A percentile compares a stretch with the other conserved stretches of the same genome.
Evolutionary conservation across 2,888 invertebrate species (phyloP).

Genomic region (Limnephilus marmoratus): DNA sequence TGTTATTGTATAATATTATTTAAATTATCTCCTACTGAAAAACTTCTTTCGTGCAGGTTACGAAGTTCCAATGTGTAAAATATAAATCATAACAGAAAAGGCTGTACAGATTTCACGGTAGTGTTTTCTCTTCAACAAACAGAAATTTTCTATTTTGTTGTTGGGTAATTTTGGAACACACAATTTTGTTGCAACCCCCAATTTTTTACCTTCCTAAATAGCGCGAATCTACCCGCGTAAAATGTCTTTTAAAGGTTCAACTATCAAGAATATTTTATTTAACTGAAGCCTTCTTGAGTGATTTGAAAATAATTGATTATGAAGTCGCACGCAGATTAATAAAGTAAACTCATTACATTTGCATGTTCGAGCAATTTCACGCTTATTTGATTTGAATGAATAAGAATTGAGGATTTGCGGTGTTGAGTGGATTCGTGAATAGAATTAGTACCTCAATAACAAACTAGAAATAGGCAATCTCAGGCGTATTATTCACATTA

Average conservation of each 20-base stretch:
- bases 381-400: slow-evolving; percentile 10
- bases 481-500: slow-evolving; percentile 34
- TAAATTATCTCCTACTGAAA: too few relatives aligned
- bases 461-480: background rate
- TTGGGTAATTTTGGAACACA: too few relatives aligned
- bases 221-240: too few relatives aligned
- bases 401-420: background rate
- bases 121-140: too few relatives aligned
- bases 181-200: too few relatives aligned
- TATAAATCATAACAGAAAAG: too few relatives aligned
- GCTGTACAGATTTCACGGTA: too few relatives aligned
- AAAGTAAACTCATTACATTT: slow-evolving; percentile 7
- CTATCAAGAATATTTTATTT: background rate
- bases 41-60: too few relatives aligned
- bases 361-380: slow-evolving; percentile 34
- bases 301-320: background rate
- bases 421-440: slow-evolving; percentile 31
- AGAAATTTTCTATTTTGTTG: too few relatives aligned
- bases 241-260: background rate
- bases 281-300: background rate
- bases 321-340: background rate
- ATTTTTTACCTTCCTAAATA: too few relatives aligned
- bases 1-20: too few relatives aligned
- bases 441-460: slow-evolving; percentile 13
- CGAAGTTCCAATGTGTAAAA: too few relatives aligned